phyloP scores from a whole-genome alignment of 2,113 vertebrate genomes.

The Rhinoderma darwinii region DNA sequence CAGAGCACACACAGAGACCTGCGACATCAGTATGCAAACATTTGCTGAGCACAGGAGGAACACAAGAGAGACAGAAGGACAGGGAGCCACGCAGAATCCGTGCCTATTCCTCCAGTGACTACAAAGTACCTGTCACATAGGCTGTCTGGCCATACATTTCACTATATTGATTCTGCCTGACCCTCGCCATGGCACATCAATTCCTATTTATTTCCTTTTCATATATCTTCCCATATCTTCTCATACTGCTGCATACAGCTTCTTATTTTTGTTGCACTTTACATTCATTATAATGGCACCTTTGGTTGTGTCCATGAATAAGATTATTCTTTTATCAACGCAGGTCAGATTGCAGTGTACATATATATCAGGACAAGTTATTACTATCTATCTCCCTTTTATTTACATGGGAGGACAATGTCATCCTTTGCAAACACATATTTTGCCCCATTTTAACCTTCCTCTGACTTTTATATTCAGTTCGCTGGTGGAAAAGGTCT shows the following conservation, averaged over 20 bases:
- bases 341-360: too few relatives aligned
- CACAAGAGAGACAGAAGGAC: slow-evolving; percentile 18
- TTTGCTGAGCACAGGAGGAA: slow-evolving; percentile 47
- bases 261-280: background rate
- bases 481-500: background rate
- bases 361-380: too few relatives aligned
- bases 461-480: background rate
- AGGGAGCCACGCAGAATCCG: background rate
- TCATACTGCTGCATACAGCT: background rate
- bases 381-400: background rate
- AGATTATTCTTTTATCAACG: background rate
- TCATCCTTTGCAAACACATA: background rate
- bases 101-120: slow-evolving; percentile 13
- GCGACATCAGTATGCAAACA: slow-evolving; percentile 50
- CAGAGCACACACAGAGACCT: slow-evolving; percentile 46
- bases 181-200: background rate
- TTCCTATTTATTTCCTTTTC: background rate
- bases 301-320: background rate
- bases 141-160: slow-evolving; percentile 4
- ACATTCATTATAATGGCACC: background rate
- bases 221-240: background rate
- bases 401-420: background rate
- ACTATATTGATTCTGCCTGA: slow-evolving; percentile 8
- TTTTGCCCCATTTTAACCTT: background rate
- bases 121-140: slow-evolving; percentile 34